Base-by-base conservation (phyloP, 2,888 invertebrate genomes). In the Aricia artaxerxes region DNA sequence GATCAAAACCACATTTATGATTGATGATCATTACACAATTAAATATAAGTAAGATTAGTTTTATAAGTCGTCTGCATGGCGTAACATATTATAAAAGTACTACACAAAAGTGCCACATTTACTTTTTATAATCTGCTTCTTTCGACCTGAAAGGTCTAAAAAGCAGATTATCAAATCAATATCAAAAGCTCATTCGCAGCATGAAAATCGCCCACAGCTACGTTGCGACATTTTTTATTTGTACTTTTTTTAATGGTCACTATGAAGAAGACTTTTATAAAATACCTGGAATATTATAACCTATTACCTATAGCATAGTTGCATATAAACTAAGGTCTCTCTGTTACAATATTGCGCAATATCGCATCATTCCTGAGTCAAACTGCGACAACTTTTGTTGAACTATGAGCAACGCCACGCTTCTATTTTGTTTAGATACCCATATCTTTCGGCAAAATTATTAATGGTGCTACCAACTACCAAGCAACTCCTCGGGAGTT, bases 41-140 rank as follows among this genome's bases (percentile, higher is more conserved):
- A 64, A 64, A 69, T 69, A 13, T 35, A 31, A 64, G 31, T 69
- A 69, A 69, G 35, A 11, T 69, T 31, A 69, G 64, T 69, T 69
- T 69, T 35, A 35, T 31, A 69, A 31, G 35, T 69, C 31, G 31
- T 69, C 11, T 31, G 9, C 31, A 69, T 69, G 11, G 64, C 11
- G 64, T 64, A 24, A 6, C 6, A 24, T 0, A 35, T 35, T 35
- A 44, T 9, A 44, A 61, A 24, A 53, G 13, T 4, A 53, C 13
- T 13, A 53, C 7, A 61, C 6, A 61, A 2, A 24, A n/a, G n/a
- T 24, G 24, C 24, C 6, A 7, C 24, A 61, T 61, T 24, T 61
- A 61, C 60, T 61, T 61, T 24, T 57, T 57, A 57, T 57, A 57
- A 13, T 44, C 57, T 57, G 5, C 57, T 16, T 61, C 24, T 7